phyloP scores from a whole-genome alignment of 2,888 invertebrate genomes.

The Fragum fragum region DNA sequence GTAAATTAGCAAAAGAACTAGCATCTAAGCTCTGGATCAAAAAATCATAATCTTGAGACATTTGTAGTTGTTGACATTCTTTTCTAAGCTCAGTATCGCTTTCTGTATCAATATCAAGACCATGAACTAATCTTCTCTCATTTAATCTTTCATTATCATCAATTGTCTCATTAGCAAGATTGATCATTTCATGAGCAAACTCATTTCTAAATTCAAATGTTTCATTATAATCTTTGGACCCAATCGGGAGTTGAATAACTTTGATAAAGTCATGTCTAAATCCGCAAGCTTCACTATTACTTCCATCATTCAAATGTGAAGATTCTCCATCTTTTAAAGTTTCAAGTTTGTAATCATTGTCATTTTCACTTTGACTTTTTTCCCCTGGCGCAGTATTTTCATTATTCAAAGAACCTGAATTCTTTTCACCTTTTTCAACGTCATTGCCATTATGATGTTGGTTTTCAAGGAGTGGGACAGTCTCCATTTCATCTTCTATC shows the following conservation, averaged over 20 bases:
- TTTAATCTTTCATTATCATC: neutral
- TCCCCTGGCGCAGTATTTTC: neutral
- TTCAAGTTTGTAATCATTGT: neutral
- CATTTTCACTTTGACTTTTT: no score
- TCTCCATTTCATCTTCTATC: conserved; percentile 13
- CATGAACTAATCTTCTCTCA: neutral
- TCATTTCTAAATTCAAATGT: neutral
- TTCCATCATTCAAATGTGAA: neutral
- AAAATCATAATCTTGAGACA: conserved; percentile 9
- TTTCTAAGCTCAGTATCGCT: neutral
- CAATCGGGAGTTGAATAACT: neutral
- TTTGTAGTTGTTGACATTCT: neutral
- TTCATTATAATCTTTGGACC: neutral
- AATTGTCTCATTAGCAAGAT: neutral
- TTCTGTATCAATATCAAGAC: neutral
- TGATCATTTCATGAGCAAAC: neutral
- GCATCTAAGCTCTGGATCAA: conserved; percentile 10
- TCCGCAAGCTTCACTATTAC: neutral
- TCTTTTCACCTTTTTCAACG: neutral
- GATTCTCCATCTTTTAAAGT: neutral
- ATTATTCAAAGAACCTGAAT: neutral
- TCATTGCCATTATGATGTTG: neutral
- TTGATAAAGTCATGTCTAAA: neutral
- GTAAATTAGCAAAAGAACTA: neutral
- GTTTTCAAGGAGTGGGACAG: neutral